Base-by-base conservation (phyloP, 2,113 vertebrate species). In the Rhagologus leucostigma region DNA sequence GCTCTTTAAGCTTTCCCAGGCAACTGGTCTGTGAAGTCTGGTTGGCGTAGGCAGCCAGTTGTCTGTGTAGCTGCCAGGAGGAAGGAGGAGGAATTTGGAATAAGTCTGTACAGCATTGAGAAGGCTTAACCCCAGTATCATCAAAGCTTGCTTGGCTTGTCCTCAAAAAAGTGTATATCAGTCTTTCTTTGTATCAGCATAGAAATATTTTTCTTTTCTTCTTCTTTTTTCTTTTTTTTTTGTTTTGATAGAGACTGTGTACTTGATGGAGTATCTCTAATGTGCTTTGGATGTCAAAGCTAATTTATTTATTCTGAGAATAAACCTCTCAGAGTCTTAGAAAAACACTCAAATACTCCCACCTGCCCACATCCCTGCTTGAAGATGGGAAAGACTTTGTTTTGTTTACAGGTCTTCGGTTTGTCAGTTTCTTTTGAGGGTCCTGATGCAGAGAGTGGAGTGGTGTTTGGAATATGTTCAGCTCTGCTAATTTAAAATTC, bases 21-120 rank as follows among this genome's bases (percentile, higher is more conserved):
- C 87, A 85, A 84, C 71, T 88, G 71, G 60, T 80, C 67, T 63
- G 68, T 90, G 95, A 84, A 83, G 79, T 82, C 75, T 93, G 60
- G 44, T 67, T 83, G 59, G 62, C 59, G 17, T 35, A 56, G 87
- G 82, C 89, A 94, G 63, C 46, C 32, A 22, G 47, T 62, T 69
- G 33, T 69, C 63, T 84, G 70, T 59, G 41, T 49, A 89, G 62
- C 41, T 80, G 56, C 74, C 41, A 56, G 70, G 37, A 81, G 46
- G 65, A 64, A 70, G 83, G 69, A 82, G 53, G 46, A 52, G 35
- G 35, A 87, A 67, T 90, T 94, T 3, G 2, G 55, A 89, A 94
- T 32, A 53, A 79, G 41, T 62, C 57, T 78, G 37, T 70, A 30
- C 16, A 53, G 83, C 18, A 7, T 0, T 16, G 74, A 33, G 37